Conservation (phyloP, 2,888 invertebrate species). For the Pachycephus smyrnensis region DNA sequence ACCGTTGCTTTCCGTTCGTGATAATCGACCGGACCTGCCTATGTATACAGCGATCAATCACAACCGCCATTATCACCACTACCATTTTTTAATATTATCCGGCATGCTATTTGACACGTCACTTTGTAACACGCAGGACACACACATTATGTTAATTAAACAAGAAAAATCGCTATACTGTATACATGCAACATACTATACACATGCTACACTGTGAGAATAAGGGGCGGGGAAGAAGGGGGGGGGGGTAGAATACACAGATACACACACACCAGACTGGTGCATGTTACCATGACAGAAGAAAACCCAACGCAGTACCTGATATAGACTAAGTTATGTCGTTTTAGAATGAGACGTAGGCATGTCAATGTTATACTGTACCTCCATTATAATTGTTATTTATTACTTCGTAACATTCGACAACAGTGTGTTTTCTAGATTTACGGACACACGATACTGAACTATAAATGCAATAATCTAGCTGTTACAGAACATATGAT, state of each 20-base stretch:
- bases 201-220: not conserved
- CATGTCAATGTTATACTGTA: constrained; percentile 65
- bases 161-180: not conserved
- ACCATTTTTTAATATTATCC: constrained; percentile 26
- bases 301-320: constrained; percentile 65
- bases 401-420: constrained; percentile 63
- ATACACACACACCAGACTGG: constrained; percentile 60
- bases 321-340: constrained; percentile 66
- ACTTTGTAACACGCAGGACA: constrained; percentile 3
- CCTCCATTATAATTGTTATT: constrained; percentile 63
- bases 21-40: not conserved
- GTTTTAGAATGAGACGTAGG: constrained; percentile 62
- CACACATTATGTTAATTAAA: not conserved
- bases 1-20: not conserved
- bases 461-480: constrained; percentile 49
- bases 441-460: constrained; percentile 38
- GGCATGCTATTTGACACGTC: not conserved
- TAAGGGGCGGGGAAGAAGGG: not conserved
- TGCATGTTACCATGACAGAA: constrained; percentile 67
- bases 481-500: constrained; percentile 43
- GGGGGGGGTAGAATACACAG: not conserved
- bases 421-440: constrained; percentile 37
- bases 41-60: not conserved
- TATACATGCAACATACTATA: not conserved
- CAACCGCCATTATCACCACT: not conserved